phyloP scores from a whole-genome alignment of 2,888 invertebrate genomes.

The Limenitis camilla region DNA sequence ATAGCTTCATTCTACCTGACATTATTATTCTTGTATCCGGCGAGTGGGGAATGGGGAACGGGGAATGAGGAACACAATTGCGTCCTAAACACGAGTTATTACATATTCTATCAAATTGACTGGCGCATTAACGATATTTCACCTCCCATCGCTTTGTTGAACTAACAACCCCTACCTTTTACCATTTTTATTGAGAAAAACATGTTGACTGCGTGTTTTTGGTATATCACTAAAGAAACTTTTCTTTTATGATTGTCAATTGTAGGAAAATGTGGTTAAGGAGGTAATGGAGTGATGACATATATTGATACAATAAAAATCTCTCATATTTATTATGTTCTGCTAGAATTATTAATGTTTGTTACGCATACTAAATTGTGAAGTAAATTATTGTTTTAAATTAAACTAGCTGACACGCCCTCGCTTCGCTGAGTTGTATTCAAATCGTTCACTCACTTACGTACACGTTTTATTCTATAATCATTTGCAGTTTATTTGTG shows the following conservation, averaged over 20 bases:
- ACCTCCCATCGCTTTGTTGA: conserved; percentile 11
- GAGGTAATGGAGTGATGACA: neutral
- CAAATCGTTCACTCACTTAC: too few relatives aligned
- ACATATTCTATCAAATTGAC: conserved; percentile 19
- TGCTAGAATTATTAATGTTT: too few relatives aligned
- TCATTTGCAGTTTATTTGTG: too few relatives aligned
- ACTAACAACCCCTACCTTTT: conserved; percentile 5
- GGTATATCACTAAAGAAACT: neutral
- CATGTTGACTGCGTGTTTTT: conserved; percentile 5
- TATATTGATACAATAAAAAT: too few relatives aligned
- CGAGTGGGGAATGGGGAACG: neutral
- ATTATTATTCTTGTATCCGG: neutral
- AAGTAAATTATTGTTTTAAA: too few relatives aligned
- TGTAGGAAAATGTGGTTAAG: neutral
- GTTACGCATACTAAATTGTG: too few relatives aligned
- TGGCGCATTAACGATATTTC: conserved; percentile 16
- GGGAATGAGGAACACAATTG: conserved; percentile 9
- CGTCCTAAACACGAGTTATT: conserved; percentile 11
- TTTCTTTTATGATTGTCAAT: neutral
- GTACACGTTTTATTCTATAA: too few relatives aligned
- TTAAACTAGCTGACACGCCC: too few relatives aligned
- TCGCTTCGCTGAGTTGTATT: too few relatives aligned
- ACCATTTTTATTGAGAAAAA: conserved; percentile 15
- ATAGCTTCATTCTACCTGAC: neutral
- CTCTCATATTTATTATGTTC: too few relatives aligned